phyloP scores from a whole-genome alignment of 2,888 invertebrate species.

The Coelogynopora nodosa region DNA sequence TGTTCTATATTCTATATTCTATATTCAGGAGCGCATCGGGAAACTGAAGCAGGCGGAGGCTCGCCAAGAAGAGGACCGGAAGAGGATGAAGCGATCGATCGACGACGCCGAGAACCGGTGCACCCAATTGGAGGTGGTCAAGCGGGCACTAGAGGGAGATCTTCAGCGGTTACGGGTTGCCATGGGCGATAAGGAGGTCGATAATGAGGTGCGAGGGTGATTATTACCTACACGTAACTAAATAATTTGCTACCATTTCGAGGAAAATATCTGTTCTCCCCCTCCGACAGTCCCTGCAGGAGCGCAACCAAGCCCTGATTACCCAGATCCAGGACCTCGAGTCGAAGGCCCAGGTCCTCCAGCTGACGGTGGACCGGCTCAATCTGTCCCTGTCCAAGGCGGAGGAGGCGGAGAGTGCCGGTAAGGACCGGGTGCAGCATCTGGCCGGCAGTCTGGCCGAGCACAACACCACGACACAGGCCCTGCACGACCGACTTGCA shows the following conservation, averaged over 20 bases:
- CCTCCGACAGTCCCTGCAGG: background rate
- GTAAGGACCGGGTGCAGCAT: constrained; percentile 72
- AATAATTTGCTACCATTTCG: background rate
- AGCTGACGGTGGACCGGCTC: constrained; percentile 83
- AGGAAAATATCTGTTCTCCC: background rate
- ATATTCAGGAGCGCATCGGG: constrained; percentile 55
- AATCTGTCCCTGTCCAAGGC: constrained; percentile 78
- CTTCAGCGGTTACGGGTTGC: constrained; percentile 80
- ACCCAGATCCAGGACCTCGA: constrained; percentile 72
- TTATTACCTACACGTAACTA: background rate
- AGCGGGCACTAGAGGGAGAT: constrained; percentile 83
- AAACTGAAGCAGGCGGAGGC: constrained; percentile 69
- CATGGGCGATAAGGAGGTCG: constrained; percentile 77
- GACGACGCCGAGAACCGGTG: constrained; percentile 77
- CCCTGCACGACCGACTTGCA: constrained; percentile 71
- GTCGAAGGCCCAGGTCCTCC: constrained; percentile 80
- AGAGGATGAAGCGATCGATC: constrained; percentile 74
- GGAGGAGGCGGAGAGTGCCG: constrained; percentile 74
- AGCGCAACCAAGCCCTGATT: background rate
- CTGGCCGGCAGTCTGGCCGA: constrained; percentile 70
- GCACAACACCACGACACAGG: constrained; percentile 70
- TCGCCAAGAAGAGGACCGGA: constrained; percentile 76
- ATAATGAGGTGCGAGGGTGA: constrained; percentile 66
- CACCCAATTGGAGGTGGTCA: constrained; percentile 77
- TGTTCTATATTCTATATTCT: no score